Conservation (phyloP, 1,140 invertebrate species). For the Drosophila pandora region DNA sequence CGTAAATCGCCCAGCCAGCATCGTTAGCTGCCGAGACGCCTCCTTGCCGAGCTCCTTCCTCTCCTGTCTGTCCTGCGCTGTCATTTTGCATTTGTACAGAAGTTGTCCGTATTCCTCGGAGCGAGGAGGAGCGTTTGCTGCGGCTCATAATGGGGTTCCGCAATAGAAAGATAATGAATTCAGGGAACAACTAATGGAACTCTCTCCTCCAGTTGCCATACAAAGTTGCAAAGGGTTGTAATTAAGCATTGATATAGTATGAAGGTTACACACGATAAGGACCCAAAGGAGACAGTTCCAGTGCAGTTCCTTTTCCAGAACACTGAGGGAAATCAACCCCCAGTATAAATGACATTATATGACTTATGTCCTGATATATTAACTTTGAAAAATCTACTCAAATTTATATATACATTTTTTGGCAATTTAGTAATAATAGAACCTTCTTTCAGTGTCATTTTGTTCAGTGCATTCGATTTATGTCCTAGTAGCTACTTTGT, state of each 20-base stretch:
- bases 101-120: constrained; percentile 26
- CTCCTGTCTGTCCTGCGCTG: constrained; percentile 27
- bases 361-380: too few species aligned
- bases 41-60: constrained; percentile 9
- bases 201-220: not conserved
- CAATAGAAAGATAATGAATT: constrained; percentile 51
- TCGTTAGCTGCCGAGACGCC: constrained; percentile 55
- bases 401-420: too few species aligned
- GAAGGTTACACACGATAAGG: constrained; percentile 23
- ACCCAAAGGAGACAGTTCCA: constrained; percentile 3
- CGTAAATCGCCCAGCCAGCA: constrained; percentile 59
- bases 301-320: not conserved
- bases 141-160: constrained; percentile 40
- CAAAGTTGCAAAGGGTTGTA: constrained; percentile 22
- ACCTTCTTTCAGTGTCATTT: not conserved
- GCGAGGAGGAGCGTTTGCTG: constrained; percentile 18
- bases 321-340: not conserved
- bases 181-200: constrained; percentile 33
- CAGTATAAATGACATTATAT: not conserved
- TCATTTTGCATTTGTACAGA: constrained; percentile 63
- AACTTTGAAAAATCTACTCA: too few species aligned
- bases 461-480: constrained; percentile 15
- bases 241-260: constrained; percentile 42
- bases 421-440: too few species aligned
- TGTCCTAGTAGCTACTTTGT: constrained; percentile 22